Conservation (phyloP, 2,113 vertebrate species). For the Carassius carassius region DNA sequence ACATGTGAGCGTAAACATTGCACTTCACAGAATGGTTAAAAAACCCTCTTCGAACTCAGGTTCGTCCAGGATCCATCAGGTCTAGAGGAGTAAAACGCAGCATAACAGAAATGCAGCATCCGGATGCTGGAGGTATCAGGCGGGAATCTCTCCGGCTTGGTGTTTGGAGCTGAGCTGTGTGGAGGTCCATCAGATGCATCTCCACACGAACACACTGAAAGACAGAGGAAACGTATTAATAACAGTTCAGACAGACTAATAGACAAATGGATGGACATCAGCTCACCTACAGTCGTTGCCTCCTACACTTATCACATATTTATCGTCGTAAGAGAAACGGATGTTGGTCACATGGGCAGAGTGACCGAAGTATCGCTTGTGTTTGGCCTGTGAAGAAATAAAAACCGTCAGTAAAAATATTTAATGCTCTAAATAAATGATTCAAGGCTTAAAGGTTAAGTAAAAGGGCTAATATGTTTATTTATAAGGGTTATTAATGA, state of each 20-base stretch:
- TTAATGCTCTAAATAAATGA: no score
- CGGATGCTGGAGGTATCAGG: constrained; percentile 38
- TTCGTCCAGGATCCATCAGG: not conserved
- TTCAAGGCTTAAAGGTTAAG: no score
- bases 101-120: constrained; percentile 49
- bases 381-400: constrained; percentile 82
- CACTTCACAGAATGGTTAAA: constrained; percentile 48
- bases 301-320: constrained; percentile 89
- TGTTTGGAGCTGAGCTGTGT: not conserved
- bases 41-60: not conserved
- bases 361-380: constrained; percentile 95
- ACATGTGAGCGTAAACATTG: constrained; percentile 56
- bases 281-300: constrained; percentile 94
- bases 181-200: constrained; percentile 76
- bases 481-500: not conserved
- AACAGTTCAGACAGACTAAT: not conserved
- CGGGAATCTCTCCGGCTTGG: not conserved
- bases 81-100: constrained; percentile 40
- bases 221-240: not conserved
- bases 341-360: constrained; percentile 94
- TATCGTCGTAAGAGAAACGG: constrained; percentile 92
- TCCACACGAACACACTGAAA: constrained; percentile 86
- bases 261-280: not conserved
- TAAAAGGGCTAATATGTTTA: no score
- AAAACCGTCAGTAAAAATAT: not conserved